Conservation (phyloP, 2,113 vertebrate species). For the Pagrus major region DNA sequence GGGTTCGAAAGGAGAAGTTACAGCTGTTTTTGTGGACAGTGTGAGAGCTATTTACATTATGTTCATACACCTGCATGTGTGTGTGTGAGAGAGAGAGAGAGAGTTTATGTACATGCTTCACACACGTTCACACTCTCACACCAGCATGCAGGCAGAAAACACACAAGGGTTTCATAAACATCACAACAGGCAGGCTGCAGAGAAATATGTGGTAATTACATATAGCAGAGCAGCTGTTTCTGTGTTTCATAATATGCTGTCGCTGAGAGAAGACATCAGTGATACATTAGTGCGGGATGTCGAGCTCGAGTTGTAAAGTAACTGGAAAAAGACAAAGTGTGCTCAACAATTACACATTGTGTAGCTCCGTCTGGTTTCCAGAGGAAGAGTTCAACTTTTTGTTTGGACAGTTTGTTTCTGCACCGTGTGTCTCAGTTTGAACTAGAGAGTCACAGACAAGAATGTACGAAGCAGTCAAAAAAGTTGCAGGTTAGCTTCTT, state of each 20-base stretch:
- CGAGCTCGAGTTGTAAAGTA: background rate
- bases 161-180: conserved; percentile 54
- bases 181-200: conserved; percentile 48
- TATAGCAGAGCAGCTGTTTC: conserved; percentile 62
- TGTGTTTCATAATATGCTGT: conserved; percentile 29
- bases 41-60: background rate
- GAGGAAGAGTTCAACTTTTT: background rate
- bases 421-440: background rate
- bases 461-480: background rate
- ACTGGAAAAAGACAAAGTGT: conserved; percentile 1
- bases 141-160: conserved; percentile 24
- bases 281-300: background rate
- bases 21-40: conserved; percentile 46
- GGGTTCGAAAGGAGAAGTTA: conserved; percentile 46
- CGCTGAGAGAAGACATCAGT: conserved; percentile 27
- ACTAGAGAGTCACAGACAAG: background rate
- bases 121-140: conserved; percentile 27
- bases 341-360: background rate
- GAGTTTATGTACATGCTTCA: conserved; percentile 23
- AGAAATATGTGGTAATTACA: conserved; percentile 53
- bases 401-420: background rate
- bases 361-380: background rate
- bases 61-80: conserved; percentile 38
- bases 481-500: background rate
- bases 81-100: background rate